Percentiles rank a stretch among this genome's conserved stretches.
Evolutionary conservation across 2,888 invertebrate genomes (phyloP).

Genomic region (Deroplatys truncata): DNA sequence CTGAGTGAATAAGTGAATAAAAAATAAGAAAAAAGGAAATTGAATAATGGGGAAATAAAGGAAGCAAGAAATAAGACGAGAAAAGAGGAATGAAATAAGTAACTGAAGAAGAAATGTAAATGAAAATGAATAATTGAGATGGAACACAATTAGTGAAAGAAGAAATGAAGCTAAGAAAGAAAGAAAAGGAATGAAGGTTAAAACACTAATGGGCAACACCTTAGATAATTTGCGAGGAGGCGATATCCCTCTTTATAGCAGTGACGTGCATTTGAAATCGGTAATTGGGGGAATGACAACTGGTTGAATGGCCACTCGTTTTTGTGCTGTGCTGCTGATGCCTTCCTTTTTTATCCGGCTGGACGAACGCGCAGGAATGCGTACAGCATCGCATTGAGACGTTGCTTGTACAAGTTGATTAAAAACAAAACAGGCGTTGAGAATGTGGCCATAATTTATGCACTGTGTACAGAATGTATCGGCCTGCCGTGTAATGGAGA

Average conservation of each 20-base stretch:
- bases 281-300: background rate
- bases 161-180: background rate
- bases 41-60: too few species aligned
- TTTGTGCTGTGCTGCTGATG: background rate
- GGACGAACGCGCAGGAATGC: background rate
- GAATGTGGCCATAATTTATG: background rate
- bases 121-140: background rate
- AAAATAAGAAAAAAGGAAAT: too few species aligned
- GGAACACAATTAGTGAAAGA: background rate
- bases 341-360: background rate
- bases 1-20: too few species aligned
- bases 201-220: background rate
- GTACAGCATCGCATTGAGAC: too few species aligned
- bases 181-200: background rate
- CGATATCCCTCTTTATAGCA: background rate
- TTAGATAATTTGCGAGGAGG: background rate
- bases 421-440: background rate
- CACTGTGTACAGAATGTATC: too few species aligned
- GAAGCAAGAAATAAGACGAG: too few species aligned
- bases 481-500: too few species aligned
- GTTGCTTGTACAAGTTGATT: background rate
- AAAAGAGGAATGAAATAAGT: too few species aligned
- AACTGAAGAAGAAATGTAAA: background rate
- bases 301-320: background rate
- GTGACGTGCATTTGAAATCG: background rate